Evolutionary conservation across 1,140 invertebrate species (phyloP).

Genomic region (Drosophila tropicalis): DNA sequence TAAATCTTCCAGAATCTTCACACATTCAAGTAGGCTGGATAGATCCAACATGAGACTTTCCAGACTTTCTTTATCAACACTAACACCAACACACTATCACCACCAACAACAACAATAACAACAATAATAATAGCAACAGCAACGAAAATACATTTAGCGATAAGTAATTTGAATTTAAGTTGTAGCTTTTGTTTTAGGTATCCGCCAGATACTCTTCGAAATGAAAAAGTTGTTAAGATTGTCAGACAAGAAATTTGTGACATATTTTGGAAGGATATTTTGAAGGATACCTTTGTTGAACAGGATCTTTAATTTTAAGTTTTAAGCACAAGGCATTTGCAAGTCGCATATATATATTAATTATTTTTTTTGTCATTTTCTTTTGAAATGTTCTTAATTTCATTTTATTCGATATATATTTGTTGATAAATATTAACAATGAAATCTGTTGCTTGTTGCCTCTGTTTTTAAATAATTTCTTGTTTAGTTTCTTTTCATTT

Average conservation of each 20-base stretch:
- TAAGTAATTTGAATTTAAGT: constrained; percentile 12
- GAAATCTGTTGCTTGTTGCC: constrained; percentile 30
- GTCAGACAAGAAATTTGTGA: too few species aligned
- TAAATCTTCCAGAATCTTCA: constrained; percentile 9
- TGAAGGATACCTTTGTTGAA: too few species aligned
- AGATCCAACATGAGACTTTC: not conserved
- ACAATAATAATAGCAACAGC: not conserved
- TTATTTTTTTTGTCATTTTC: not conserved
- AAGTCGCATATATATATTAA: not conserved
- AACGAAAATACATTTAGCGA: not conserved
- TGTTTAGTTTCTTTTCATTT: not conserved
- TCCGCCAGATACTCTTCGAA: not conserved
- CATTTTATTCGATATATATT: not conserved
- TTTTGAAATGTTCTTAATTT: not conserved
- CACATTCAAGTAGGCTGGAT: not conserved
- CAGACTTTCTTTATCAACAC: not conserved
- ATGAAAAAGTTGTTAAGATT: too few species aligned
- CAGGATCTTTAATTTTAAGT: too few species aligned
- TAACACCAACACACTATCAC: not conserved
- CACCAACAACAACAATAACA: not conserved
- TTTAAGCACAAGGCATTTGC: not conserved
- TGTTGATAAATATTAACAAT: not conserved
- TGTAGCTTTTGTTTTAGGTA: not conserved
- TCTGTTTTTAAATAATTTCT: not conserved
- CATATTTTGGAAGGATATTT: too few species aligned